Evolutionary conservation across 2,797 vertebrate species (phyloP), one percentile per base, ranked within the genome.

Genomic region (Graptemys geographica): DNA sequence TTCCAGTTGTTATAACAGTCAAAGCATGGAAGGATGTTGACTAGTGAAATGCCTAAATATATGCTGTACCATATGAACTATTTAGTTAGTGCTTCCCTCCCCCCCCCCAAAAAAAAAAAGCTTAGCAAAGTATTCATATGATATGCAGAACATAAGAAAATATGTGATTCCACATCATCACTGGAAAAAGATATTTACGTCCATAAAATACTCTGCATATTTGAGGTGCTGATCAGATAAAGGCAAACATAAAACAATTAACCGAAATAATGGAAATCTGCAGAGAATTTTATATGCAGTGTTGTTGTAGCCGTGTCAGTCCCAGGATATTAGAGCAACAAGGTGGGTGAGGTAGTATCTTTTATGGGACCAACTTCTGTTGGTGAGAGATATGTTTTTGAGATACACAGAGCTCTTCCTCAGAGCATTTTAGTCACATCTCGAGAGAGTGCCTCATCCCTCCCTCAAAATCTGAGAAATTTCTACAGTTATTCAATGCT

Each of bases 1-100:
- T 92, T 94, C 79, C 94, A 84, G 76, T 92, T 96, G 93, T 92
- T 91, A 92, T 81, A 80, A 86, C 88, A 91, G 93, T 94, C 90
- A 95, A 94, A 52, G 57, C 74, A 92, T 4, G 33, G 95, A 94
- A 93, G 87, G 90, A 95, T 93, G 95, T 87, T 95, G 93, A 95
- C 92, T 94, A 1, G 23, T 28, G 65, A 94, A 93, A 37, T 47
- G 89, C 19, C 94, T 96, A 96, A 97, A 96, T 96, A 97, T 95
- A 97, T 41, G 33, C 6, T 65, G 59, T 31, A 31, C 31, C 13
- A 65, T 18, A 8, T 65, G 41, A 25, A 44, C 69, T 41, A 74
- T 11, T 74, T 4, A 74, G 37, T 25, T 44, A 44, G 6, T 1
- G 10, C 13, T 37, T 37, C 37, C 37, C 13, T 15, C 51, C 4